A percentile compares a stretch with the other conserved stretches of the same genome.
Evolutionary conservation across 2,113 vertebrate species (phyloP).

Genomic region (Poicephalus meyeri): DNA sequence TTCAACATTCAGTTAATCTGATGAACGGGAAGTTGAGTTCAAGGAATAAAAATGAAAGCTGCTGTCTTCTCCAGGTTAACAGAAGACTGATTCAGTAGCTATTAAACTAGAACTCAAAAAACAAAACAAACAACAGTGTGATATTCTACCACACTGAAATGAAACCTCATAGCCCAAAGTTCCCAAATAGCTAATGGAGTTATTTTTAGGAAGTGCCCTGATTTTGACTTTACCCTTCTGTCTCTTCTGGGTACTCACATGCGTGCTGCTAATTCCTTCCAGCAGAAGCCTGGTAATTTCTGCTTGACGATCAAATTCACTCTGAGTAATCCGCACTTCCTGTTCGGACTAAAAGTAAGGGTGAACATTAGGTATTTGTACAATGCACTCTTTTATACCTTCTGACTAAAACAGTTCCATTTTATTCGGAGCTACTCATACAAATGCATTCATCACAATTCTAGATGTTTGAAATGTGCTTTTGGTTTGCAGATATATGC

Average conservation of each 20-base stretch:
- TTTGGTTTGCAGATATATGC: neutral
- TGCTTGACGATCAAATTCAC: constrained; percentile 96
- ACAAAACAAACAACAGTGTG: neutral
- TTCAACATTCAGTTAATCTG: neutral
- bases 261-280: constrained; percentile 96
- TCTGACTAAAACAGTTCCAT: neutral
- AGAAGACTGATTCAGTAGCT: neutral
- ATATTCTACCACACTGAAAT: neutral
- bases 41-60: neutral
- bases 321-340: constrained; percentile 95
- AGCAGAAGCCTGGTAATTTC: constrained; percentile 96
- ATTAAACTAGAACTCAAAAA: neutral
- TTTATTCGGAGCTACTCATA: neutral
- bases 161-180: neutral
- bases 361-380: neutral
- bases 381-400: neutral
- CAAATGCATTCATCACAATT: neutral
- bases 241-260: constrained; percentile 77
- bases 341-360: constrained; percentile 86
- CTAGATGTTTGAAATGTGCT: neutral
- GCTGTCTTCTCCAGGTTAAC: neutral
- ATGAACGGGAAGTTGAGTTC: neutral
- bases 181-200: neutral
- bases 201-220: neutral
- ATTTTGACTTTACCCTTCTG: neutral